These are phyloP conservation scores for Drosophila conformis DNA, from an alignment of 2,888 invertebrate genomes.

Conservation along the genomic window DNA sequence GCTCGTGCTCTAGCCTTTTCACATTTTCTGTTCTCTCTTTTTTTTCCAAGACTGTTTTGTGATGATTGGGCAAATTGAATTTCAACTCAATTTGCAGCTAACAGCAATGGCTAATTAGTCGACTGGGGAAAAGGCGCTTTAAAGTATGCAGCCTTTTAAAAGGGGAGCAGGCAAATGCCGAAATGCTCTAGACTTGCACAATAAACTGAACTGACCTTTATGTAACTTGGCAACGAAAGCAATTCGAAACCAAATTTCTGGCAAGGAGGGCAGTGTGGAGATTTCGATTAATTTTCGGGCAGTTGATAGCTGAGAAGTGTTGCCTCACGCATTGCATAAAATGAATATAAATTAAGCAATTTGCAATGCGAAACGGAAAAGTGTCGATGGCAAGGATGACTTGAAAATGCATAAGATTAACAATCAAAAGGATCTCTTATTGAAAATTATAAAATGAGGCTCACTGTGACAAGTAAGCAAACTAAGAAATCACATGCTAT, in stretches of 20 bases:
- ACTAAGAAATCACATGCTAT: neutral
- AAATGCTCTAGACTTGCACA: slow-evolving; percentile 9
- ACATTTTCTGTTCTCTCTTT: slow-evolving; percentile 23
- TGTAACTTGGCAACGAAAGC: slow-evolving; percentile 11
- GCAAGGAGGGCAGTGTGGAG: neutral
- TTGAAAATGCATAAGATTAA: slow-evolving; percentile 1
- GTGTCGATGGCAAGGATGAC: slow-evolving; percentile 23
- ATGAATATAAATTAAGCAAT: slow-evolving; percentile 60
- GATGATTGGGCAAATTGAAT: slow-evolving; percentile 75
- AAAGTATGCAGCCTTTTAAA: slow-evolving; percentile 59
- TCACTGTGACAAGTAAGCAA: neutral
- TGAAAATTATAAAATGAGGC: neutral
- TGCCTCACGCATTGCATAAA: slow-evolving; percentile 39
- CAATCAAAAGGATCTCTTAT: neutral
- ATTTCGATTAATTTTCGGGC: neutral
- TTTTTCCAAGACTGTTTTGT: slow-evolving; percentile 43
- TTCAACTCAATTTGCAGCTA: slow-evolving; percentile 70
- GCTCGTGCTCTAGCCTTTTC: slow-evolving; percentile 26
- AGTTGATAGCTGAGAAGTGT: slow-evolving; percentile 2
- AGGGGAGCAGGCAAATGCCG: neutral
- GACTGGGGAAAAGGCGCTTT: slow-evolving; percentile 34
- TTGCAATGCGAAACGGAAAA: slow-evolving; percentile 8
- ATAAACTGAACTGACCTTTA: slow-evolving; percentile 13
- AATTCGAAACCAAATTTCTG: slow-evolving; percentile 11
- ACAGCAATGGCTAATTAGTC: slow-evolving; percentile 62